phyloP scores from a whole-genome alignment of 2,888 invertebrate genomes.

The Lochmaea crataegi region DNA sequence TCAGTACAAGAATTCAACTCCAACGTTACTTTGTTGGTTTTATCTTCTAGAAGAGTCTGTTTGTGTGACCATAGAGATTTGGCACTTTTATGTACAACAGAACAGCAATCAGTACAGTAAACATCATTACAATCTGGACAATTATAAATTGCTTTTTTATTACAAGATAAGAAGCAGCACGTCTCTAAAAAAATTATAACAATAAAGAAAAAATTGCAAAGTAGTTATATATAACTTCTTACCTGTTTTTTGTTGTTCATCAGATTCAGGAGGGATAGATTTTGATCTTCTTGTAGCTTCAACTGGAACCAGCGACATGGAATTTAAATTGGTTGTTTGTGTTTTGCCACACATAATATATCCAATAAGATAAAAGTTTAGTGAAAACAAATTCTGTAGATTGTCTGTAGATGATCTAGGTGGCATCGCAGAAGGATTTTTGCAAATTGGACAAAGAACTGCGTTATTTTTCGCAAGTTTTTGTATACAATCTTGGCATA shows the following conservation, averaged over 20 bases:
- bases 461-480: slow-evolving; percentile 54
- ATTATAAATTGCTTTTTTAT: slow-evolving; percentile 51
- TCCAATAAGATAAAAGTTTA: slow-evolving; percentile 63
- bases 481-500: slow-evolving; percentile 74
- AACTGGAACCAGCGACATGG: slow-evolving; percentile 31
- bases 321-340: slow-evolving; percentile 22
- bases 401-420: slow-evolving; percentile 39
- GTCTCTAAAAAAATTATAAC: slow-evolving; percentile 42
- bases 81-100: slow-evolving; percentile 60
- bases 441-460: slow-evolving; percentile 68
- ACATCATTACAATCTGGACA: slow-evolving; percentile 58
- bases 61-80: slow-evolving; percentile 59
- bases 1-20: slow-evolving; percentile 49
- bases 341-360: slow-evolving; percentile 49
- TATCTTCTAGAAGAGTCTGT: slow-evolving; percentile 38
- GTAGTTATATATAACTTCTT: background rate
- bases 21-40: slow-evolving; percentile 34
- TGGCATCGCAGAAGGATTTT: slow-evolving; percentile 58
- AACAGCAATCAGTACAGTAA: slow-evolving; percentile 56
- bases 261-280: background rate
- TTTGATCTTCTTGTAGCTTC: slow-evolving; percentile 3
- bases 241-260: background rate
- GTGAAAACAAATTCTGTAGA: slow-evolving; percentile 56
- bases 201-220: background rate
- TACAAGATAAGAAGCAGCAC: slow-evolving; percentile 53